Conservation (phyloP, 2,113 vertebrate genomes). For the Notarius quadriscutis region DNA sequence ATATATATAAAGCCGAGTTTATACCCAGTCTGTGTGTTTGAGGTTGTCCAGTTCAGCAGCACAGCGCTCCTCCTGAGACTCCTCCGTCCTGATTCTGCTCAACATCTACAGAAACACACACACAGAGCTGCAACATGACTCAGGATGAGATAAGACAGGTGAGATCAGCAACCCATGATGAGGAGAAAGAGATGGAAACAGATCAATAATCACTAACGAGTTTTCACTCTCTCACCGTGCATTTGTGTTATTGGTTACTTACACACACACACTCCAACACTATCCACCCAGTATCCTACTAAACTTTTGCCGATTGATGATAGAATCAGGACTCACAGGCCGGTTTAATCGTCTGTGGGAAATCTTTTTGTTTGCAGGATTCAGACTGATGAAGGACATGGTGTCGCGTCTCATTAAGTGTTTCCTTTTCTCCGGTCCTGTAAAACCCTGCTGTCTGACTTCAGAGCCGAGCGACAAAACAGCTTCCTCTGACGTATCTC, state of each 20-base stretch:
- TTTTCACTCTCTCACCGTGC: background rate
- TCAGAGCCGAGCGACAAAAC: too few species aligned
- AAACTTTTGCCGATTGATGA: too few species aligned
- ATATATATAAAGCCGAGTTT: slow-evolving; percentile 4
- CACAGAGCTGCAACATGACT: slow-evolving; percentile 8
- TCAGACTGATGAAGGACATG: too few species aligned
- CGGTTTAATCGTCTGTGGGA: too few species aligned
- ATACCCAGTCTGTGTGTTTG: slow-evolving; percentile 91
- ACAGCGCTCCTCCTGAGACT: slow-evolving; percentile 68
- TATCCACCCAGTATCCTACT: too few species aligned
- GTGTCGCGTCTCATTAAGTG: background rate
- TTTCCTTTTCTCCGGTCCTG: background rate
- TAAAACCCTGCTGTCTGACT: background rate
- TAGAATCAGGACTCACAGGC: too few species aligned
- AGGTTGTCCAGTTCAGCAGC: slow-evolving; percentile 80
- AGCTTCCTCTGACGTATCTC: too few species aligned
- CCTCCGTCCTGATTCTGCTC: slow-evolving; percentile 83
- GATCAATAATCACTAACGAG: slow-evolving; percentile 12
- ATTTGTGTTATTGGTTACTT: background rate
- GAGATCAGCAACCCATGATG: background rate
- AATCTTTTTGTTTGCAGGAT: too few species aligned
- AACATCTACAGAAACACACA: slow-evolving; percentile 78
- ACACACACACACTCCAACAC: background rate
- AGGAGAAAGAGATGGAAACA: background rate
- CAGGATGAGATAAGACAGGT: slow-evolving; percentile 12